Percentiles rank a stretch among this genome's conserved stretches.
Evolutionary conservation across 2,113 vertebrate species (phyloP).

Genomic region (Oncorhynchus mykiss): DNA sequence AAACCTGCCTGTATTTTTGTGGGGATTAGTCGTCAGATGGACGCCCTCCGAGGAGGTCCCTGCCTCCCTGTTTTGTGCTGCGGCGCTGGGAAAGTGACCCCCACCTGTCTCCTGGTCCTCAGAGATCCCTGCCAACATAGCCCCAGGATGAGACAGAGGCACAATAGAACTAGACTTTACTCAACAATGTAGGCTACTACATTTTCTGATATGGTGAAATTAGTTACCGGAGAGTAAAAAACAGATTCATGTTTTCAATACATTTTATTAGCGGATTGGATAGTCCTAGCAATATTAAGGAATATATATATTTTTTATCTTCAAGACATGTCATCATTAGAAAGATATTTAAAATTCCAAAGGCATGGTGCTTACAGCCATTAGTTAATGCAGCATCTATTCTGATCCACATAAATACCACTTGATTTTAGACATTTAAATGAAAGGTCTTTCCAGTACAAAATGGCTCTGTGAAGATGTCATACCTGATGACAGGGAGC

Average conservation of each 20-base stretch:
- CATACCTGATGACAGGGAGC: conserved; percentile 48
- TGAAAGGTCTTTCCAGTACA: conserved; percentile 41
- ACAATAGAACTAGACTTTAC: conserved; percentile 5
- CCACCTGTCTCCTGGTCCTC: conserved; percentile 63
- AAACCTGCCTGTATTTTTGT: conserved; percentile 76
- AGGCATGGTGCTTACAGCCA: conserved; percentile 43
- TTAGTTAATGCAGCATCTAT: conserved; percentile 28
- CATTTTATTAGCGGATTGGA: conserved; percentile 70
- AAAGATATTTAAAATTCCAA: conserved; percentile 67
- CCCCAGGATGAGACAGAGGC: conserved; percentile 38
- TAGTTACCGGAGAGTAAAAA: conserved; percentile 13
- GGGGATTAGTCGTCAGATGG: conserved; percentile 74
- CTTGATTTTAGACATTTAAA: conserved; percentile 9
- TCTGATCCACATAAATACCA: conserved; percentile 24
- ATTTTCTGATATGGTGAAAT: too few species aligned
- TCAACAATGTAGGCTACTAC: too few species aligned
- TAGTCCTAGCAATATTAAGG: conserved; percentile 65
- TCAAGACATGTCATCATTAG: conserved; percentile 45
- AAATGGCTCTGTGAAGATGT: conserved; percentile 48
- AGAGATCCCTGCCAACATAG: conserved; percentile 41
- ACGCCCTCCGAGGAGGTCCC: conserved; percentile 70
- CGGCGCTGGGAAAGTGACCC: conserved; percentile 78
- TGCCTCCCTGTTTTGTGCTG: conserved; percentile 54
- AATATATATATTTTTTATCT: conserved; percentile 44
- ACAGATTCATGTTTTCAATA: conserved; percentile 41